Evolutionary conservation across 1,140 invertebrate species (phyloP).

Genomic region (Drosophila mojavensis): DNA sequence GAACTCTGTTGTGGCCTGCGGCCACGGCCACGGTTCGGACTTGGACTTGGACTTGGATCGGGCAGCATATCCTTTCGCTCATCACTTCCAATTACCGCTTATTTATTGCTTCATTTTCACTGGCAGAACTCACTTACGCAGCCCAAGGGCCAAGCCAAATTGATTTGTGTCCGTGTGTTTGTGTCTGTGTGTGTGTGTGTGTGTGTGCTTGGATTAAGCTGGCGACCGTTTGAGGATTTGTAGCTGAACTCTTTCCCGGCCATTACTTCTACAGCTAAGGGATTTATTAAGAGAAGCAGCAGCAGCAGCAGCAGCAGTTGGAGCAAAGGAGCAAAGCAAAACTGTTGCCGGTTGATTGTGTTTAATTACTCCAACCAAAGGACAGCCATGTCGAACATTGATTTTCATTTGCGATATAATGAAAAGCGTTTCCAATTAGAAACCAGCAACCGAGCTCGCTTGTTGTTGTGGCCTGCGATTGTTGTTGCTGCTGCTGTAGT

Average conservation of each 20-base stretch:
- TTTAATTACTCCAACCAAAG: slow-evolving; percentile 75
- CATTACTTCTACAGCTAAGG: slow-evolving; percentile 13
- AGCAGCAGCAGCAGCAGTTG: background rate
- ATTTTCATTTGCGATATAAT: slow-evolving; percentile 51
- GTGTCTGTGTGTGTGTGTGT: slow-evolving; percentile 50
- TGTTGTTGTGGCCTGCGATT: slow-evolving; percentile 8
- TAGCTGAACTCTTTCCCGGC: slow-evolving; percentile 21
- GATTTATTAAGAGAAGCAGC: slow-evolving; percentile 41
- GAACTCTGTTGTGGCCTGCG: slow-evolving; percentile 21
- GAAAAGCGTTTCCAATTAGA: slow-evolving; percentile 68
- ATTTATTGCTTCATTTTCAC: slow-evolving; percentile 71
- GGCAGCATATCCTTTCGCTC: slow-evolving; percentile 57
- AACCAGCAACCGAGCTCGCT: slow-evolving; percentile 35
- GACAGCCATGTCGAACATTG: slow-evolving; percentile 45
- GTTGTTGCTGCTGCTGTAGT: background rate
- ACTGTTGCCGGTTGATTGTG: slow-evolving; percentile 49
- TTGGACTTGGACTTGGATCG: background rate
- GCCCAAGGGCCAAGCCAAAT: slow-evolving; percentile 47
- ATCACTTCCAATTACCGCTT: slow-evolving; percentile 80
- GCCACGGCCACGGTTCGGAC: background rate
- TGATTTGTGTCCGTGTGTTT: slow-evolving; percentile 62
- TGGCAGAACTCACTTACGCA: slow-evolving; percentile 1
- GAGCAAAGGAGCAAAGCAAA: background rate
- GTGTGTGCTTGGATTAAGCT: slow-evolving; percentile 50
- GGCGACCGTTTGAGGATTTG: slow-evolving; percentile 35